A percentile compares a stretch with the other conserved stretches of the same genome.
Evolutionary conservation across 2,888 invertebrate genomes (phyloP).

Genomic region (Anthrax anthrax): DNA sequence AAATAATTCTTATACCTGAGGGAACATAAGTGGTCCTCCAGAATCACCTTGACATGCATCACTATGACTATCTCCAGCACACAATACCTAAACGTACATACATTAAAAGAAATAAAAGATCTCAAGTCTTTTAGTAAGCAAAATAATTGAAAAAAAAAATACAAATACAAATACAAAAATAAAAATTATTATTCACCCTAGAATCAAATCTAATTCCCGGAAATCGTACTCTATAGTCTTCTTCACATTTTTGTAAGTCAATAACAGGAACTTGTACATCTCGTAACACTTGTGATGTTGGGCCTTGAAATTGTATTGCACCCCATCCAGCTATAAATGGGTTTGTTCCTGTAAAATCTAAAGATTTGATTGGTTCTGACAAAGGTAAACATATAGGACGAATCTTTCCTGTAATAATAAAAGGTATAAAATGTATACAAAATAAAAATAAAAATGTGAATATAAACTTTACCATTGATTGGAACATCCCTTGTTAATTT

Average conservation of each 20-base stretch:
- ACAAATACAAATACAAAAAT: too few relatives aligned
- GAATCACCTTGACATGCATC: slow-evolving; percentile 34
- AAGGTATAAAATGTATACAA: neutral
- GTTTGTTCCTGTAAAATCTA: slow-evolving; percentile 37
- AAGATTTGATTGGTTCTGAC: slow-evolving; percentile 36
- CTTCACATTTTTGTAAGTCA: slow-evolving; percentile 25
- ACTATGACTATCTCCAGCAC: slow-evolving; percentile 27
- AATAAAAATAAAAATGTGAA: neutral
- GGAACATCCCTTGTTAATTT: slow-evolving; percentile 35
- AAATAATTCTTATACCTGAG: slow-evolving; percentile 17
- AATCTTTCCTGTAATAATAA: slow-evolving; percentile 31
- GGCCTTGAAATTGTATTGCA: slow-evolving; percentile 36
- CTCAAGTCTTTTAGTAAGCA: too few relatives aligned
- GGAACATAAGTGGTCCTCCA: slow-evolving; percentile 34
- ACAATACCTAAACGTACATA: slow-evolving; percentile 22
- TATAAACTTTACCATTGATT: slow-evolving; percentile 18
- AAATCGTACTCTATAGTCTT: slow-evolving; percentile 32
- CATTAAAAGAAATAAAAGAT: neutral
- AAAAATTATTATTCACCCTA: slow-evolving; percentile 6
- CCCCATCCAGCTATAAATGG: slow-evolving; percentile 76
- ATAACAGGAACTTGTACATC: slow-evolving; percentile 35
- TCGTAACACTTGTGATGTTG: slow-evolving; percentile 33
- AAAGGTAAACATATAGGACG: slow-evolving; percentile 64
- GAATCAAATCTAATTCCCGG: slow-evolving; percentile 12
- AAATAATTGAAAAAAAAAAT: neutral